These are phyloP conservation scores for Diglossa cyanea DNA, from an alignment of 2,797 vertebrate genomes.

Conservation along the genomic window DNA sequence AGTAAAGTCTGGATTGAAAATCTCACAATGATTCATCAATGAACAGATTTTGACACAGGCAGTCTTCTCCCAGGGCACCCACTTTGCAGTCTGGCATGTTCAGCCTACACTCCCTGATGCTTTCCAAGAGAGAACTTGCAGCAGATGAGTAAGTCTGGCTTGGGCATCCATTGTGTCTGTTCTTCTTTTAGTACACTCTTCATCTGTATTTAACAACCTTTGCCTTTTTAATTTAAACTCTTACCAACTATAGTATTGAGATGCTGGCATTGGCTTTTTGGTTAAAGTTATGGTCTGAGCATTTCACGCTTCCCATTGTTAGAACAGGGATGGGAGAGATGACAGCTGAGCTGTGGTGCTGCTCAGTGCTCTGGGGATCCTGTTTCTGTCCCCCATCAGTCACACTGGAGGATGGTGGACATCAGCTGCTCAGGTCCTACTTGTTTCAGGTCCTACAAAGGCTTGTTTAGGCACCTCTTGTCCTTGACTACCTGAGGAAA, in stretches of 20 bases:
- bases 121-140: background rate
- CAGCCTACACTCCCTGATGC: background rate
- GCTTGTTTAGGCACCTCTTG: background rate
- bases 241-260: background rate
- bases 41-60: background rate
- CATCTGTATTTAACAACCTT: background rate
- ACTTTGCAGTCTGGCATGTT: background rate
- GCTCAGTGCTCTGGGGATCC: background rate
- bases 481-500: background rate
- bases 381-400: background rate
- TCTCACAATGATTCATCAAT: background rate
- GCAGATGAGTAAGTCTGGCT: background rate
- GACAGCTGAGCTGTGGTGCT: accelerated
- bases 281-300: background rate
- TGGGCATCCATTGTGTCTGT: background rate
- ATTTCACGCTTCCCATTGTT: background rate
- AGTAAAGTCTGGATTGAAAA: background rate
- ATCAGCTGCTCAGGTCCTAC: background rate
- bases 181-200: background rate
- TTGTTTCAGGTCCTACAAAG: background rate
- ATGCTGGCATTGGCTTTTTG: background rate
- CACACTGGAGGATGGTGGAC: background rate
- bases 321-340: background rate
- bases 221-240: background rate
- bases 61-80: background rate